Conservation (phyloP, 2,113 vertebrate genomes). For the Prionailurus viverrinus region DNA sequence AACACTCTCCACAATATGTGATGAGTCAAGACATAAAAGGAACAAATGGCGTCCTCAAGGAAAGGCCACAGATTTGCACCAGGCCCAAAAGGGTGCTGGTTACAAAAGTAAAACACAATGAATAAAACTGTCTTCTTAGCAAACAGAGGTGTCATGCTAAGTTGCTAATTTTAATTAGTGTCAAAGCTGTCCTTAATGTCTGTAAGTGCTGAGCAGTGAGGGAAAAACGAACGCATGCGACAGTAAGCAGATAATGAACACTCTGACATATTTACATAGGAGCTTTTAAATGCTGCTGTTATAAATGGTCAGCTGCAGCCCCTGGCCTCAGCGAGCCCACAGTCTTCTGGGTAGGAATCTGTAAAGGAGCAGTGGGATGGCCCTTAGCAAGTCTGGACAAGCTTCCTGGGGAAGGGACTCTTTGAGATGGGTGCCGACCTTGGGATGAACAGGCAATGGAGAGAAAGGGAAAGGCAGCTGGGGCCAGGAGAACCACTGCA, state of each 20-base stretch:
- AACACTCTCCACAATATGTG: not conserved
- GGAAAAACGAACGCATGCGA: not conserved
- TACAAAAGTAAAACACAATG: not conserved
- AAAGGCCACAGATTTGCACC: not conserved
- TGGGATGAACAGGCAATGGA: not conserved
- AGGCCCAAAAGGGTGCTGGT: not conserved
- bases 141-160: not conserved
- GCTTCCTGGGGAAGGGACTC: not conserved
- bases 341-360: not conserved
- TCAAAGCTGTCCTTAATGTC: not conserved
- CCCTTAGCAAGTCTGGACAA: not conserved
- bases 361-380: not conserved
- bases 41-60: not conserved
- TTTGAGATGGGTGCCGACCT: not conserved
- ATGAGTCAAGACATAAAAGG: conserved; percentile 59
- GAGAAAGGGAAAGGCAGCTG: not conserved
- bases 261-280: not conserved
- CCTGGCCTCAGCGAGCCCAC: not conserved
- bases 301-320: not conserved
- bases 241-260: not conserved
- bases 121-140: not conserved
- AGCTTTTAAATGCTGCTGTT: not conserved
- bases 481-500: not conserved
- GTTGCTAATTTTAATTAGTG: conserved; percentile 13
- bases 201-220: not conserved